These are phyloP conservation scores for honey bee (Apis mellifera) DNA, from an alignment of 1,140 invertebrate genomes.

Conservation along the genomic window Amel_HAv3.1 CM009942.2:4047501-4048000, in stretches of 20 bases:
- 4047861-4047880: background rate
- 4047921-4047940: background rate
- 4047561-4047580: background rate
- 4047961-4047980: conserved; percentile 33
- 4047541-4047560: background rate
- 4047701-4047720: background rate
- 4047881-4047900: conserved; percentile 30
- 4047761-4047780: conserved; percentile 5
- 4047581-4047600: background rate
- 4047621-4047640: background rate
- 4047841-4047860: conserved; percentile 11
- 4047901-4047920: conserved; percentile 7
- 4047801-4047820: background rate
- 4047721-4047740: conserved; percentile 1
- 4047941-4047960: conserved; percentile 20
- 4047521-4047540: background rate
- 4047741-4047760: conserved; percentile 1
- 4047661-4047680: no score
- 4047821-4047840: background rate
- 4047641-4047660: background rate
- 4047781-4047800: conserved; percentile 4
- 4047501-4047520: background rate
- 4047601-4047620: background rate
- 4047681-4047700: no score
- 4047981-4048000: conserved; percentile 39